A percentile compares a stretch with the other conserved stretches of the same genome.
These are phyloP conservation scores for Antigone vipio DNA, from an alignment of 2,113 vertebrate genomes.

Conservation along the genomic window DNA sequence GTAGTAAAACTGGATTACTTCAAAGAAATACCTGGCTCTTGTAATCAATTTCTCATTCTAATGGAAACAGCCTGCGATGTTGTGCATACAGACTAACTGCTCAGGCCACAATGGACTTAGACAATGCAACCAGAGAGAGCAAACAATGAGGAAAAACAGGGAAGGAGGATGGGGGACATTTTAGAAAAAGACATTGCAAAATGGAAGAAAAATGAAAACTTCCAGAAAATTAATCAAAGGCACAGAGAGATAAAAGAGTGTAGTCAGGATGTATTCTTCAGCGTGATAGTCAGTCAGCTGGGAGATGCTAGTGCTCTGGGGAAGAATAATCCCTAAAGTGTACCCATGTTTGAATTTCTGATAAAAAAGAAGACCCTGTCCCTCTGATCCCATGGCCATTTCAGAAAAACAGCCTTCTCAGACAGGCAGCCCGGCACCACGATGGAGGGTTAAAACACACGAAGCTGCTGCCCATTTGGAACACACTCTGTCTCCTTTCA, in stretches of 20 bases:
- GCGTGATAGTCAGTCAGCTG: not conserved
- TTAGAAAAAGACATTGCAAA: not conserved
- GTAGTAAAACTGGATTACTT: slow-evolving; percentile 32
- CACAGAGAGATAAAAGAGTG: not conserved
- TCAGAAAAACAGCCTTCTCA: slow-evolving; percentile 41
- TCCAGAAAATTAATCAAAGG: not conserved
- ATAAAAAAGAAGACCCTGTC: not conserved
- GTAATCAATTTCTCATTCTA: slow-evolving; percentile 47
- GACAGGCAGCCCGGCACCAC: slow-evolving; percentile 28
- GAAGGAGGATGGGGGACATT: not conserved
- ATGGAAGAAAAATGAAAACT: not conserved
- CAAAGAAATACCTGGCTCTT: slow-evolving; percentile 60
- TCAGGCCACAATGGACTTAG: not conserved
- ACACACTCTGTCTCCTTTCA: slow-evolving; percentile 57
- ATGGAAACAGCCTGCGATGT: slow-evolving; percentile 17
- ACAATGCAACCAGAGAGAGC: not conserved
- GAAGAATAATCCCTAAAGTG: not conserved
- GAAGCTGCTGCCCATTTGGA: slow-evolving; percentile 74
- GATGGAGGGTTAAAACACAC: slow-evolving; percentile 52
- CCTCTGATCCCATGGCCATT: not conserved
- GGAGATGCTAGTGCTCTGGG: not conserved
- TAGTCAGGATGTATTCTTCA: not conserved
- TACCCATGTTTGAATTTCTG: not conserved
- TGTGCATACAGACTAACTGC: not conserved
- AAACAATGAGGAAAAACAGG: not conserved